Evolutionary conservation across 2,888 invertebrate species (phyloP).

Genomic region (Chloroclysta siterata): DNA sequence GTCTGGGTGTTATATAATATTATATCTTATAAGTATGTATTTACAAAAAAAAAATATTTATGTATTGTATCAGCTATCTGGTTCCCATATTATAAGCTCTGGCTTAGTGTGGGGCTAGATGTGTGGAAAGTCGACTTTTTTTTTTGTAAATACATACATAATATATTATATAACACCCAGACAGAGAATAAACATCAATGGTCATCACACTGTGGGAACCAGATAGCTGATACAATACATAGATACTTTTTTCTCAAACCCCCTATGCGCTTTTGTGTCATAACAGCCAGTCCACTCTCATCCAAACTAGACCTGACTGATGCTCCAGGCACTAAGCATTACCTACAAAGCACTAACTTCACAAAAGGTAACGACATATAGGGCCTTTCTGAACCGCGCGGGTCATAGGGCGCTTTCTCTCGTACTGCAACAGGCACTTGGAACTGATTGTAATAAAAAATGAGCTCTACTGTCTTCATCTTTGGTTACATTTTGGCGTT

Average conservation of each 20-base stretch:
- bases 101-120: too few species aligned
- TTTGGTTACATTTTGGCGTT: background rate
- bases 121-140: too few species aligned
- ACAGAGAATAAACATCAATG: too few species aligned
- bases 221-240: too few species aligned
- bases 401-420: conserved; percentile 13
- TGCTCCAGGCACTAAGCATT: background rate
- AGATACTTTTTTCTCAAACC: background rate
- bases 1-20: too few species aligned
- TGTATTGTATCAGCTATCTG: too few species aligned
- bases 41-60: too few species aligned
- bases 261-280: background rate
- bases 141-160: too few species aligned
- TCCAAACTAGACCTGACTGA: background rate
- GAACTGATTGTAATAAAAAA: background rate
- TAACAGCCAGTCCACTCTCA: background rate
- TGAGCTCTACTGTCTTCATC: background rate
- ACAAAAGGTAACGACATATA: conserved; percentile 11
- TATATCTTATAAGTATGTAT: too few species aligned
- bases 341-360: background rate
- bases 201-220: too few species aligned
- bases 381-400: conserved; percentile 7
- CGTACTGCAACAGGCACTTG: background rate
- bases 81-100: too few species aligned
- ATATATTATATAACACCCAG: too few species aligned